Percentiles rank a stretch among this genome's conserved stretches.
Conservation (phyloP, 2,113 vertebrate genomes). For the Boulengeromyrus knoepffleri region DNA sequence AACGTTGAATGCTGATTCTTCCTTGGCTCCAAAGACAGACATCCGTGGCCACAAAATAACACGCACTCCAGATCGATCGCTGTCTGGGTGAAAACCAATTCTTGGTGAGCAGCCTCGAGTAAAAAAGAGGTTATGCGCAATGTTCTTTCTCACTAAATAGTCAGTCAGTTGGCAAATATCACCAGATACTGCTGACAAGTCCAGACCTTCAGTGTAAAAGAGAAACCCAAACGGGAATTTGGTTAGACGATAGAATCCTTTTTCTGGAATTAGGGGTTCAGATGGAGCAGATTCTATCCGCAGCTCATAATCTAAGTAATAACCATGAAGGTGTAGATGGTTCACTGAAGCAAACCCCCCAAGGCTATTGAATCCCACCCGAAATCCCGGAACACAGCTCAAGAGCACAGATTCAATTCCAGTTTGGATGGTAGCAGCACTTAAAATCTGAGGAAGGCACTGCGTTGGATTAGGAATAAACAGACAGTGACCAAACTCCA, state of each 20-base stretch:
- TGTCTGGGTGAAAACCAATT: neutral
- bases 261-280: slow-evolving; percentile 49
- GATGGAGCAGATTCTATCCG: slow-evolving; percentile 60
- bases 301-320: slow-evolving; percentile 69
- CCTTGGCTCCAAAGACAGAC: slow-evolving; percentile 72
- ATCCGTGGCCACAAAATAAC: slow-evolving; percentile 73
- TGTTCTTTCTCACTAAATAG: slow-evolving; percentile 54
- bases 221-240: slow-evolving; percentile 69
- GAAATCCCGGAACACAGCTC: slow-evolving; percentile 71
- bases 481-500: slow-evolving; percentile 81
- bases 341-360: slow-evolving; percentile 86
- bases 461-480: slow-evolving; percentile 68
- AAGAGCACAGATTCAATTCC: slow-evolving; percentile 74
- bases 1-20: slow-evolving; percentile 71
- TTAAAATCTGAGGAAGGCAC: slow-evolving; percentile 69
- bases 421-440: slow-evolving; percentile 39
- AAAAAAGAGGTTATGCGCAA: slow-evolving; percentile 79
- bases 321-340: slow-evolving; percentile 82
- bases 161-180: slow-evolving; percentile 63
- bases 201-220: slow-evolving; percentile 58
- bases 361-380: slow-evolving; percentile 86
- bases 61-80: slow-evolving; percentile 56
- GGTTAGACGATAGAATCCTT: slow-evolving; percentile 49
- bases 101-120: slow-evolving; percentile 68
- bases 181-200: slow-evolving; percentile 41